Evolutionary conservation across 2,113 vertebrate species (phyloP).

Genomic region (Isurus oxyrinchus): DNA sequence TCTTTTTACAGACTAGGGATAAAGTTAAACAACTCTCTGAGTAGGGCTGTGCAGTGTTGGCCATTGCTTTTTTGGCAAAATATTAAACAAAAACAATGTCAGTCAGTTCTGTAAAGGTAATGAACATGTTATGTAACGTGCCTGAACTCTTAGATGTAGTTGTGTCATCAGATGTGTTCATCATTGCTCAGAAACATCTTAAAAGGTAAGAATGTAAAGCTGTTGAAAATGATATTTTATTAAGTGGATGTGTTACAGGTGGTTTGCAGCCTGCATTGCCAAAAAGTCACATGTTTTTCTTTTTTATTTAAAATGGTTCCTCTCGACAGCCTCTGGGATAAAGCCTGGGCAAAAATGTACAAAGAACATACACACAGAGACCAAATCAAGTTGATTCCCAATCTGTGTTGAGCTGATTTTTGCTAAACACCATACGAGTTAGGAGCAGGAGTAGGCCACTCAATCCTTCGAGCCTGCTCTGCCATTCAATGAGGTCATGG

Average conservation of each 20-base stretch:
- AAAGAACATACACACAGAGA: background rate
- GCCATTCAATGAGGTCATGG: too few species aligned
- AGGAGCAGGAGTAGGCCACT: too few species aligned
- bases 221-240: background rate
- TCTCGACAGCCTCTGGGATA: background rate
- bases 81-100: background rate
- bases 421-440: background rate
- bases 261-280: background rate
- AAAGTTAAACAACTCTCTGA: background rate
- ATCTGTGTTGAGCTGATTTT: background rate
- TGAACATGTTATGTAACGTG: background rate
- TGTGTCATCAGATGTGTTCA: background rate
- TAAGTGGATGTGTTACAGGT: background rate
- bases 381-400: background rate
- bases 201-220: conserved; percentile 6
- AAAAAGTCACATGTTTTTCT: background rate
- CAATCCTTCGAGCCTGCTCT: too few species aligned
- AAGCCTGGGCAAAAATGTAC: background rate
- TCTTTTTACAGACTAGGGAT: background rate
- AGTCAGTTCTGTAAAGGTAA: background rate
- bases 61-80: background rate
- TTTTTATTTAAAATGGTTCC: background rate
- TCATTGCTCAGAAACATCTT: background rate
- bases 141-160: background rate
- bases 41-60: background rate